A percentile compares a stretch with the other conserved stretches of the same genome.
Conservation (phyloP, 1,140 invertebrate genomes). For the Papilio machaon region DNA sequence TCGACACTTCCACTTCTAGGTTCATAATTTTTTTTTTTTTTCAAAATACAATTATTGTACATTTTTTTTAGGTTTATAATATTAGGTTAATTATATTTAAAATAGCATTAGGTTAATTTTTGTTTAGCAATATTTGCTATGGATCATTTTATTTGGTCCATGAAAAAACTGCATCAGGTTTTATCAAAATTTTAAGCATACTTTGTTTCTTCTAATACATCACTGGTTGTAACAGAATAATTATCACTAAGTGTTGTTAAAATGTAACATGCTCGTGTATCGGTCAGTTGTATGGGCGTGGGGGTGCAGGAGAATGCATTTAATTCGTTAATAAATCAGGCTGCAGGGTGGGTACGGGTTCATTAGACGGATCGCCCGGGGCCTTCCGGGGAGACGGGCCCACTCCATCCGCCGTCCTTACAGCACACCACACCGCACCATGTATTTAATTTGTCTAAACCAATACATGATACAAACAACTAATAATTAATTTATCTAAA, state of each 20-base stretch:
- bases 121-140: too few species aligned
- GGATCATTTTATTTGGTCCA: too few species aligned
- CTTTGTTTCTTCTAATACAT: background rate
- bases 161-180: too few species aligned
- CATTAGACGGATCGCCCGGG: constrained; percentile 79
- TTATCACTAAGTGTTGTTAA: constrained; percentile 38
- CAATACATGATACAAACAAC: constrained; percentile 40
- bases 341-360: constrained; percentile 72
- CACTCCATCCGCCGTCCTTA: constrained; percentile 64
- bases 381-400: constrained; percentile 74
- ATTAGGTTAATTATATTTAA: too few species aligned
- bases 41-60: too few species aligned
- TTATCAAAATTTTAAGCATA: background rate
- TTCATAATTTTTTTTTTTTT: too few species aligned
- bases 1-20: too few species aligned
- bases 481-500: constrained; percentile 15
- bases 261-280: constrained; percentile 49
- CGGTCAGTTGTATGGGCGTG: constrained; percentile 68
- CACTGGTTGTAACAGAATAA: background rate
- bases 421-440: constrained; percentile 65
- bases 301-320: constrained; percentile 79
- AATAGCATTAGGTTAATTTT: too few species aligned
- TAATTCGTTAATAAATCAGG: constrained; percentile 82
- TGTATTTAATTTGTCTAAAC: constrained; percentile 71
- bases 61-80: too few species aligned